Percentiles rank a stretch among this genome's conserved stretches.
Conservation (phyloP, 2,888 invertebrate species). For the Platycnemis pennipes region DNA sequence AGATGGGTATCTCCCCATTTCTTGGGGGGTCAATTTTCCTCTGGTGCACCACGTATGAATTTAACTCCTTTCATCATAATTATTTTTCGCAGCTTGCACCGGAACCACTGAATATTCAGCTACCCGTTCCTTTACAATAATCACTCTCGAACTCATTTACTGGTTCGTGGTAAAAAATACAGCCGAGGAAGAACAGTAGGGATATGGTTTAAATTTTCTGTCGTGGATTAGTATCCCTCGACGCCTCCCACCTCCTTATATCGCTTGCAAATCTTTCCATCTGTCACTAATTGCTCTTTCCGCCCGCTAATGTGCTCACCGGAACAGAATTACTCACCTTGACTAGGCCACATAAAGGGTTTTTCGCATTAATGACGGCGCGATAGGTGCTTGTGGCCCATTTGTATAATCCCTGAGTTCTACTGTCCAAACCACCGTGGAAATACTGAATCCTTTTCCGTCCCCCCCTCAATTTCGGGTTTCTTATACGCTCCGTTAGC, state of each 20-base stretch:
- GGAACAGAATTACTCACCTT: conserved; percentile 13
- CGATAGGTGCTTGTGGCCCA: background rate
- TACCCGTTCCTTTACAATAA: background rate
- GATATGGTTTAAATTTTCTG: conserved; percentile 17
- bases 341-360: background rate
- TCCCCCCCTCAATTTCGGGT: background rate
- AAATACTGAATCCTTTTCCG: background rate
- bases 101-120: conserved; percentile 45
- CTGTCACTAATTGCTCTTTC: conserved; percentile 35
- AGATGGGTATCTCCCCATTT: background rate
- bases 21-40: background rate
- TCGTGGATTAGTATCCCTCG: background rate
- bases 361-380: background rate
- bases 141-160: background rate
- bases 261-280: background rate
- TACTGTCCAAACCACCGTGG: background rate
- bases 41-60: background rate
- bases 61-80: background rate
- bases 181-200: background rate
- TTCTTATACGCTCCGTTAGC: background rate
- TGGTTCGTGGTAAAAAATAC: background rate
- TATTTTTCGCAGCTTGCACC: conserved; percentile 26
- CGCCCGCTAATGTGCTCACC: conserved; percentile 26
- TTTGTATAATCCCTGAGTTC: background rate
- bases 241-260: conserved; percentile 31